Evolutionary conservation across 2,888 invertebrate species (phyloP).

Genomic region (Acrocera orbiculus): DNA sequence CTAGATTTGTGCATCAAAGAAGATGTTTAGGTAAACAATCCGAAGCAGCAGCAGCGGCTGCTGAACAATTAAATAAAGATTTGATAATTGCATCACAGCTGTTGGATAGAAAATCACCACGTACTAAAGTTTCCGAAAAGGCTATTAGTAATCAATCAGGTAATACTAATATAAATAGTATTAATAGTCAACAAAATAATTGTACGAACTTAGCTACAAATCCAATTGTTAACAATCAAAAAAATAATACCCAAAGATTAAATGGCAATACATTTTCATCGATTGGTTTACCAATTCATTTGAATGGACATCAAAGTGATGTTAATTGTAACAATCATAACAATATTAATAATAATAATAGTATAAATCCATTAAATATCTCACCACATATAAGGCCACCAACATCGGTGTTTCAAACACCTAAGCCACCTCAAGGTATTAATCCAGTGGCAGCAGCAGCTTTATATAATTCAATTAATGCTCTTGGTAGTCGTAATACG

Average conservation of each 20-base stretch:
- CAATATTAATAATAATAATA: constrained; percentile 36
- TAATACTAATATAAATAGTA: constrained; percentile 30
- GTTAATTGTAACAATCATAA: too few species aligned
- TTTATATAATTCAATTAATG: constrained; percentile 47
- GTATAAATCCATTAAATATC: constrained; percentile 39
- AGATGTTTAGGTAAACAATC: constrained; percentile 57
- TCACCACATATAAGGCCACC: constrained; percentile 50
- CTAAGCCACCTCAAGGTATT: constrained; percentile 52
- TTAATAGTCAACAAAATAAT: constrained; percentile 15
- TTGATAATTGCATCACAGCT: constrained; percentile 63
- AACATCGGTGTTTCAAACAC: constrained; percentile 66
- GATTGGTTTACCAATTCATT: constrained; percentile 36
- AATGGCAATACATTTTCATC: constrained; percentile 38
- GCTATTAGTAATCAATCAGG: constrained; percentile 26
- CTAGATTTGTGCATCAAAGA: constrained; percentile 67
- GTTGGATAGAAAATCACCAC: constrained; percentile 67
- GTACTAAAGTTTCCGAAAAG: constrained; percentile 31
- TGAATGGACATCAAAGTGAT: constrained; percentile 22
- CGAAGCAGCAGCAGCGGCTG: constrained; percentile 61
- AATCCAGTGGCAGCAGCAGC: constrained; percentile 39
- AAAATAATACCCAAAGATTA: constrained; percentile 40
- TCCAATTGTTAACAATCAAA: constrained; percentile 13
- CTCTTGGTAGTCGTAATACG: constrained; percentile 33
- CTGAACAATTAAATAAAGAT: constrained; percentile 73
- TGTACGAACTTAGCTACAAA: constrained; percentile 6